A percentile compares a stretch with the other conserved stretches of the same genome.
Evolutionary conservation across 2,888 invertebrate species (phyloP).

Genomic region (Caradrina clavipalpis): DNA sequence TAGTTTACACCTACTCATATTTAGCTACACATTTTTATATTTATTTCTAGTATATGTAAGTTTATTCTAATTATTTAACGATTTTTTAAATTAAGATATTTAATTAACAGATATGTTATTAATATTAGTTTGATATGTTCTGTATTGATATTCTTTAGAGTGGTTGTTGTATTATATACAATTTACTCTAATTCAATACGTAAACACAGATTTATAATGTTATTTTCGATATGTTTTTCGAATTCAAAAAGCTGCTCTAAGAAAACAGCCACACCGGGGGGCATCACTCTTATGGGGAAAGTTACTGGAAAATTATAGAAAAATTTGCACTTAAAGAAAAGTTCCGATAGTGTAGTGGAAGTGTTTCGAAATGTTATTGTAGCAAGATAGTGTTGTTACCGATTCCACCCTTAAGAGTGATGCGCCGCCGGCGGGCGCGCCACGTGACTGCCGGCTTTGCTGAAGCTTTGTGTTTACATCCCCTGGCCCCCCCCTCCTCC

Average conservation of each 20-base stretch:
- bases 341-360: constrained; percentile 28
- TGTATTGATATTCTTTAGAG: constrained; percentile 90
- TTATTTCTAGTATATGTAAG: constrained; percentile 1
- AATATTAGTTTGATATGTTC: constrained; percentile 86
- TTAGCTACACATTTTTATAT: constrained; percentile 30
- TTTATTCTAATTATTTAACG: constrained; percentile 19
- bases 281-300: constrained; percentile 85
- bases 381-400: constrained; percentile 62
- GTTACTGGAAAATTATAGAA: background rate
- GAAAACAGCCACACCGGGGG: constrained; percentile 73
- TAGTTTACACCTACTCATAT: constrained; percentile 24
- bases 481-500: constrained; percentile 65
- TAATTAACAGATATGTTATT: constrained; percentile 50
- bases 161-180: constrained; percentile 87
- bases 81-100: constrained; percentile 34
- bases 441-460: constrained; percentile 89
- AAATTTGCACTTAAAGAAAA: background rate
- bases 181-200: constrained; percentile 85
- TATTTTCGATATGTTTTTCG: constrained; percentile 70
- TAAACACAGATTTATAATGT: constrained; percentile 65
- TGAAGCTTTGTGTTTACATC: constrained; percentile 88
- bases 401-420: constrained; percentile 87
- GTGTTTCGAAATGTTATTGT: constrained; percentile 43
- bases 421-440: constrained; percentile 89
- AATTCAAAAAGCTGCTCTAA: constrained; percentile 48